These are phyloP conservation scores for Alauda arvensis DNA, from an alignment of 2,797 vertebrate genomes.

Conservation along the genomic window DNA sequence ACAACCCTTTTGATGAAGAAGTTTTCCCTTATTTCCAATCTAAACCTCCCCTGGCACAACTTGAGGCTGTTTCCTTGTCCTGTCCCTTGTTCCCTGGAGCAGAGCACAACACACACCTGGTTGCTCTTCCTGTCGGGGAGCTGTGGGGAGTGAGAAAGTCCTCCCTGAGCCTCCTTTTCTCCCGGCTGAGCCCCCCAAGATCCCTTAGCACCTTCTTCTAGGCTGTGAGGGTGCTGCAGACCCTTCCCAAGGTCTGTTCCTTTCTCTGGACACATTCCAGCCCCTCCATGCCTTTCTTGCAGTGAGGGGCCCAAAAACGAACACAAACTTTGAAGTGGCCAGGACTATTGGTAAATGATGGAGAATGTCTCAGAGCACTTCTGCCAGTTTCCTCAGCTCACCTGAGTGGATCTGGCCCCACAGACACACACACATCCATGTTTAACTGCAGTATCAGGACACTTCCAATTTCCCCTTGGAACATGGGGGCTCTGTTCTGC, in stretches of 20 bases:
- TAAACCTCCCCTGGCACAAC: neutral
- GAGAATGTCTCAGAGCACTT: neutral
- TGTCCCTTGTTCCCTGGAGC: too few relatives aligned
- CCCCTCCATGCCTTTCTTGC: too few relatives aligned
- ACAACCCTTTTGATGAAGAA: neutral
- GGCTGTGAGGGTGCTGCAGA: neutral
- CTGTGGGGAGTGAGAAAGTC: rapidly evolving
- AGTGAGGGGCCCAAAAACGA: neutral
- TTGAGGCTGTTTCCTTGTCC: neutral
- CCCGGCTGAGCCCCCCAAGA: rapidly evolving
- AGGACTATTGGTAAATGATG: too few relatives aligned
- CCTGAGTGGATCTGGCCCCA: neutral
- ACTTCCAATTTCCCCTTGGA: neutral
- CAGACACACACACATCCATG: rapidly evolving
- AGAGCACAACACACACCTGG: rapidly evolving
- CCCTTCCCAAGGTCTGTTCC: neutral
- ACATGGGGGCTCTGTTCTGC: rapidly evolving
- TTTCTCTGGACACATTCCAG: neutral
- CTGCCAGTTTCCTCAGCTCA: neutral
- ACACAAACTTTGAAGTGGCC: neutral
- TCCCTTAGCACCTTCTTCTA: neutral
- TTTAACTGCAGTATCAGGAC: too few relatives aligned
- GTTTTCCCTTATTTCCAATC: neutral
- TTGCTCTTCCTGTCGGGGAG: neutral
- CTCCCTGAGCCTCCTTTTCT: neutral